Conservation (phyloP, 2,113 vertebrate species). For the Rhinolophus ferrumequinum region DNA sequence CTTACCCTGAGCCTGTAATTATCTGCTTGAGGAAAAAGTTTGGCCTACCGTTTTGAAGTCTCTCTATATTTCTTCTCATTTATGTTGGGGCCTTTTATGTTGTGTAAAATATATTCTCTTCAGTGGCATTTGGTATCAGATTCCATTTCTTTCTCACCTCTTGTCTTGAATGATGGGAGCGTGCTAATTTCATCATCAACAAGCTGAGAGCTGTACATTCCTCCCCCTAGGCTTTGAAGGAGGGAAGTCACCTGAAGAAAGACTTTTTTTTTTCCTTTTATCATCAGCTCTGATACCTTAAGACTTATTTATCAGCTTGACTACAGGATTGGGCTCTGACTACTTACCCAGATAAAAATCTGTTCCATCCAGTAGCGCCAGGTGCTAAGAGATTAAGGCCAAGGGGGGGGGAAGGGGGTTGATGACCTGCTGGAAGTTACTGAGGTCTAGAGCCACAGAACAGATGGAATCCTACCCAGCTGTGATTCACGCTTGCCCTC, state of each 20-base stretch:
- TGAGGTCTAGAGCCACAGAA: constrained; percentile 1
- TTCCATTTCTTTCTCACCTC: constrained; percentile 78
- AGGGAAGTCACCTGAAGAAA: constrained; percentile 72
- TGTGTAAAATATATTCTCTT: constrained; percentile 84
- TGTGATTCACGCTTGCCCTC: background rate
- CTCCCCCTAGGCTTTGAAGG: constrained; percentile 65
- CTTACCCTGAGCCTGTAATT: constrained; percentile 87
- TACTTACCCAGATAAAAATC: constrained; percentile 22
- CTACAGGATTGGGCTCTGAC: constrained; percentile 13
- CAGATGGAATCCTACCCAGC: background rate
- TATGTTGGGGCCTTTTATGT: constrained; percentile 83
- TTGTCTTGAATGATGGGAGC: constrained; percentile 78
- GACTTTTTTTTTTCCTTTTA: constrained; percentile 77
- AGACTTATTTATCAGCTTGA: constrained; percentile 54
- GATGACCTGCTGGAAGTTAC: background rate
- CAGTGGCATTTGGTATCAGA: constrained; percentile 80
- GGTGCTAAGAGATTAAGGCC: background rate
- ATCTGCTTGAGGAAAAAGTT: constrained; percentile 89
- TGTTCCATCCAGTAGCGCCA: background rate
- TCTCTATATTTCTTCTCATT: constrained; percentile 88
- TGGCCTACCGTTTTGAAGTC: constrained; percentile 87
- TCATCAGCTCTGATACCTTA: constrained; percentile 75
- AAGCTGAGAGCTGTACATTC: constrained; percentile 61
- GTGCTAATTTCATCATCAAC: constrained; percentile 76
- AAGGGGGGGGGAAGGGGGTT: background rate